phyloP scores from a whole-genome alignment of 37 sponge, comb jelly and placozoan species.

The Lycopodina hypogea region DNA sequence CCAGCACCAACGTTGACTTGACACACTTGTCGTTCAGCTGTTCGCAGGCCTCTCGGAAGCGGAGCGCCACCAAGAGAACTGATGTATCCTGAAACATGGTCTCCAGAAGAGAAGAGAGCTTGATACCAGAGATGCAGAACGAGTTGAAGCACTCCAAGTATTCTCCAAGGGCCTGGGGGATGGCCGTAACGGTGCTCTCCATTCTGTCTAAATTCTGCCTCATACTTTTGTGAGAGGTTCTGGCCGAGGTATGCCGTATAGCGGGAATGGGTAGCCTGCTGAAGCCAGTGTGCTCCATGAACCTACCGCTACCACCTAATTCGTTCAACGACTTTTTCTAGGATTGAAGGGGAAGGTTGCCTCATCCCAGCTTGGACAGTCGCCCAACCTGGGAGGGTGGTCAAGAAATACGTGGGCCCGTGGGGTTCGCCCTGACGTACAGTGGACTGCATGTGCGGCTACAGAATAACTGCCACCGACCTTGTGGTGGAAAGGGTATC shows the following conservation, averaged over 20 bases:
- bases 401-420: no score
- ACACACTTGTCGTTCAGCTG: conserved; percentile 37
- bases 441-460: no score
- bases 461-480: no score
- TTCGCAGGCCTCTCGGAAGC: conserved; percentile 59
- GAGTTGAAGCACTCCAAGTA: conserved; percentile 33
- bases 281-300: conserved; percentile 5
- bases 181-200: conserved; percentile 51
- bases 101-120: conserved; percentile 52
- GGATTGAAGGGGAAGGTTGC: no score
- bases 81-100: conserved; percentile 66
- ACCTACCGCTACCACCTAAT: neutral
- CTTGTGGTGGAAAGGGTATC: no score
- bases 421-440: no score
- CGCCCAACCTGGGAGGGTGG: no score
- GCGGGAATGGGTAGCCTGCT: neutral
- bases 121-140: conserved; percentile 33
- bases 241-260: neutral
- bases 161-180: conserved; percentile 36
- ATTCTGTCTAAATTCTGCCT: conserved; percentile 37
- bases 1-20: conserved; percentile 18
- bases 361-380: no score
- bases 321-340: neutral
- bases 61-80: conserved; percentile 33
- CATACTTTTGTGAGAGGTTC: conserved; percentile 33